Base-by-base conservation (phyloP, 2,888 invertebrate species). In the Mimas tiliae region DNA sequence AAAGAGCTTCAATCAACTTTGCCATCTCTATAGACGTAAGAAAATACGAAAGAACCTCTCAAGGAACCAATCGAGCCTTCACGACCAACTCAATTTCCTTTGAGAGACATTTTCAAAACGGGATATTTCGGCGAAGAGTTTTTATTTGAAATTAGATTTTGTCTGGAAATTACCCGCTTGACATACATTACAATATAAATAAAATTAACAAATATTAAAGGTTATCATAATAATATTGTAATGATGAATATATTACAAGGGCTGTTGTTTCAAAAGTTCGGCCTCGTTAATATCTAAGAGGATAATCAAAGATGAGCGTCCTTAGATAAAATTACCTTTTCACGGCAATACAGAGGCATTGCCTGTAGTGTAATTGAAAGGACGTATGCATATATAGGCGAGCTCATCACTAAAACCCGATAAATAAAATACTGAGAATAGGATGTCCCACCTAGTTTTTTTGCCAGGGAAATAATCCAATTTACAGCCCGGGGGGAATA, bases 81-180 rank as follows among this genome's bases (percentile, higher is more conserved):
- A 74, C 69, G 66, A 75, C 70, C 74, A 82, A 82, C 76, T 82
- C 74, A 78, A 82, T 83, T 83, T 79, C 70, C 73, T 70, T 71
- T 67, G 68, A 48, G 69, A 74, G 72, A 72, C 76, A 77, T 77
- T 74, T 77, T 74, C 74, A 76, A 76, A 77, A 42, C 11, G 16
- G 38, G 16, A 42, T 19, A 38, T 58, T 58, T 58, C 38, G 38
- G 58, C 58, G 38, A 42, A 6, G 19, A 9, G 19, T 19, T 58
- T 58, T 38, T 38, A 58, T 42, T 38, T 19, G 19, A 58, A 58
- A 58, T 58, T 42, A 21, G 58, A 42, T 42, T 19, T 58, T 6
- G 19, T 58, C 16, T 42, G 42, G 19, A 62, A 11, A 33, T 52
- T 19, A 42, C n/a, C 42, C 16, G 12, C 12, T 58, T 58, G 58